A percentile compares a stretch with the other conserved stretches of the same genome.
phyloP scores from a whole-genome alignment of 2,113 vertebrate genomes.

The Phyllostomus discolor region DNA sequence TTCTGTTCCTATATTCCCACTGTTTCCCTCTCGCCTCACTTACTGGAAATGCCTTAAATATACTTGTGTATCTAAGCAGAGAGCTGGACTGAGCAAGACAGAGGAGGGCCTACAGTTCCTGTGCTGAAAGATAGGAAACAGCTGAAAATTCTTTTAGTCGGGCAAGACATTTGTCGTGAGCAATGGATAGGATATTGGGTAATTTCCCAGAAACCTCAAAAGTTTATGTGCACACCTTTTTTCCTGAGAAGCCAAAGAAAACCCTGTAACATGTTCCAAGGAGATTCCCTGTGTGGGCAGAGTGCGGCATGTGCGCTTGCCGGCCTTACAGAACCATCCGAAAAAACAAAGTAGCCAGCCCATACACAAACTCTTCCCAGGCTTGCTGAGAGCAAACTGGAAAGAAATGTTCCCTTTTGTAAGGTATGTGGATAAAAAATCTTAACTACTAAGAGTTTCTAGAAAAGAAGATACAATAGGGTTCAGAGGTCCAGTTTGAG shows the following conservation, averaged over 20 bases:
- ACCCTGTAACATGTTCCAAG: neutral
- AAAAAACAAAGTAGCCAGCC: neutral
- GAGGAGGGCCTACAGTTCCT: conserved; percentile 52
- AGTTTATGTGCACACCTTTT: conserved; percentile 39
- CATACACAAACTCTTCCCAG: neutral
- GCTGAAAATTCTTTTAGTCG: conserved; percentile 51
- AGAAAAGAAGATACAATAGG: neutral
- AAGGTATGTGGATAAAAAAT: neutral
- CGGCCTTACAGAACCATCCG: accelerated
- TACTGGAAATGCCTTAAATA: neutral
- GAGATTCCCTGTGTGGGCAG: neutral
- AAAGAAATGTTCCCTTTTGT: conserved; percentile 22
- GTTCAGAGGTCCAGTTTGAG: neutral
- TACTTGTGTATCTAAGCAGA: conserved; percentile 43
- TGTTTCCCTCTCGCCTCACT: neutral
- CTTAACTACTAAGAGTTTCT: neutral
- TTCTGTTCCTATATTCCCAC: neutral
- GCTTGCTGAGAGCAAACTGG: neutral
- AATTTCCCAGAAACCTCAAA: conserved; percentile 50
- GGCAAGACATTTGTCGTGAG: conserved; percentile 59
- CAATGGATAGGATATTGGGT: conserved; percentile 21
- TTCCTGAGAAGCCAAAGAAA: conserved; percentile 32
- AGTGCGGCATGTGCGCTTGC: accelerated
- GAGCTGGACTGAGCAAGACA: conserved; percentile 16
- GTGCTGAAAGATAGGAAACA: conserved; percentile 66